Conservation (phyloP, 2,888 invertebrate genomes). For the Ecliptopera silaceata region DNA sequence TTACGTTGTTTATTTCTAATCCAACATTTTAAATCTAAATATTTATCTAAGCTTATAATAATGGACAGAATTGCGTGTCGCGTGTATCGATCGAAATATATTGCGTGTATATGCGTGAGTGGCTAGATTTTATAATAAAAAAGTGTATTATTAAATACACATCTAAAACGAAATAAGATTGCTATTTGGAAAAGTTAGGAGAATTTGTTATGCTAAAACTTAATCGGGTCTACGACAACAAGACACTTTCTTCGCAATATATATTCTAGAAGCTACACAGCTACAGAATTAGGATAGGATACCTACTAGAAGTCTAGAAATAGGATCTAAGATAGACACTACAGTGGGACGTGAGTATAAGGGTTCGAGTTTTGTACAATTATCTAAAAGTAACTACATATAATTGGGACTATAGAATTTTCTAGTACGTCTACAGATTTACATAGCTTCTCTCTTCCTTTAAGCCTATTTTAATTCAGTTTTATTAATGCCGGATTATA, state of each 20-base stretch:
- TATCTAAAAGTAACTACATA: conserved; percentile 59
- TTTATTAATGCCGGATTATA: conserved; percentile 12
- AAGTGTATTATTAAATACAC: not conserved
- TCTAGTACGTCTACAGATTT: conserved; percentile 59
- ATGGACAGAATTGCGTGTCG: conserved; percentile 82
- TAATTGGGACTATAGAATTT: conserved; percentile 60
- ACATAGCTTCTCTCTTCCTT: conserved; percentile 25
- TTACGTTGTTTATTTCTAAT: conserved; percentile 54
- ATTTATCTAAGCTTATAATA: conserved; percentile 60
- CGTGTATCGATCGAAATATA: conserved; percentile 60
- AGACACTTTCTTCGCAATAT: conserved; percentile 4
- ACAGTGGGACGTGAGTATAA: conserved; percentile 79
- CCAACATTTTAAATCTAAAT: conserved; percentile 50
- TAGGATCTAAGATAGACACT: conserved; percentile 61
- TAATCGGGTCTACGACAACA: not conserved
- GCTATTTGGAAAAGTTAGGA: not conserved
- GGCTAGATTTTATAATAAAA: conserved; percentile 15
- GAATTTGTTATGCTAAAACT: not conserved
- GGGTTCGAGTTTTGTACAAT: conserved; percentile 76
- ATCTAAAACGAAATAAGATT: not conserved
- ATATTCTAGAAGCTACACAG: conserved; percentile 19
- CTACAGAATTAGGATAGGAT: conserved; percentile 40
- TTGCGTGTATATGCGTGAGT: conserved; percentile 46
- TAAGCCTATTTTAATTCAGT: conserved; percentile 14
- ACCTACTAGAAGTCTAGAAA: conserved; percentile 33